Base-by-base conservation (phyloP, 2,797 vertebrate genomes). In the Hypotaenidia philippensis region DNA sequence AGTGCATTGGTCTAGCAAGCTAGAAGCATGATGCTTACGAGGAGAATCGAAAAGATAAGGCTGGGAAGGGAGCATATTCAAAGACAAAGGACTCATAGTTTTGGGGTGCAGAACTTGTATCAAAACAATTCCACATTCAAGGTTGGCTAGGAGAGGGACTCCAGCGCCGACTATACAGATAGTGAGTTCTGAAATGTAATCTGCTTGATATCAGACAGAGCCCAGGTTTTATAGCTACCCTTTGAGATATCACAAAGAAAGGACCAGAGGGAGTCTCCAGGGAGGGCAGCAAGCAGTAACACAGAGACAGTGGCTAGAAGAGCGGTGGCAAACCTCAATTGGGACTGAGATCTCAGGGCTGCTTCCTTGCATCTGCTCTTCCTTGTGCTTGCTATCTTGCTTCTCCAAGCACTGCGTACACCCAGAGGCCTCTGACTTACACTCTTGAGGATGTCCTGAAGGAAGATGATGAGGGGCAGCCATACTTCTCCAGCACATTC, bases 291-390 rank as follows among this genome's bases (percentile, higher is more conserved):
- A 77, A 66, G 64, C 44, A 88, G 34, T 68, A 63, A 13, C 68
- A 47, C 0, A 3, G 53, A 71, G 14, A 52, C 7, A 8, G 29
- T 32, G 65, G n/a, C 32, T 25, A 11, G 53, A 45, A 36, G 52
- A 64, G 4, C 1, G 0, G 4, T 15, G 36, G 20, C 45, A 60
- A 85, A 61, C 10, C 27, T 71, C 53, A 2, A 1, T n/a, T 17
- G 44, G 71, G 59, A 74, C 18, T 44, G 9, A 86, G 23, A 6
- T 31, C 31, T 29, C 1, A 1, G 29, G 26, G 23, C 29, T 41
- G 11, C 17, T 2, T 1, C 21, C 15, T 14, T 26, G 29, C 18
- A 34, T 10, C 19, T 0, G 2, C 27, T 52, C 29, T 57, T 21
- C n/a, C 29, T 32, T 21, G 13, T 2, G 0, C n/a, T 83, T 19